Base-by-base conservation (phyloP, 2,888 invertebrate genomes). In the Camptogramma bilineatum region DNA sequence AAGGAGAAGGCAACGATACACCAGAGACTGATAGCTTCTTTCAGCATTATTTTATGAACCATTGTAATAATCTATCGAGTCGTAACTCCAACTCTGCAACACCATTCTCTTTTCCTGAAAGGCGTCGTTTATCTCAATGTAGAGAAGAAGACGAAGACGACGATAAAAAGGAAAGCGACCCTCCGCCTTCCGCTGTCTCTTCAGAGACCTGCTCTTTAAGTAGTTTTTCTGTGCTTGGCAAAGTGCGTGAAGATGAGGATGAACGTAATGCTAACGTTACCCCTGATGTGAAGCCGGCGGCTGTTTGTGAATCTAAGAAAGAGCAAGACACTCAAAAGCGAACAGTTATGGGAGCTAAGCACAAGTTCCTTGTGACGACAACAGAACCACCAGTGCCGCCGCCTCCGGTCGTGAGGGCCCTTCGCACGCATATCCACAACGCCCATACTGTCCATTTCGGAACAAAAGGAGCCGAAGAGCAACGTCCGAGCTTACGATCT, bases 61-160 rank as follows among this genome's bases (percentile, higher is more conserved):
- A 96, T 80, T 95, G 95, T 71, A 96, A 95, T 82, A 94, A 95
- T 75, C 87, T 96, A 67, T 96, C 96, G 28, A 95, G 95, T 66
- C 91, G 95, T 62, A 94, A 94, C 74, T 75, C 86, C 0, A 86
- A 79, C 68, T 75, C 89, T 4, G 83, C 79, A 66, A 81, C 88
- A 52, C 85, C 94, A 42, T 91, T 94, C 71, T 91, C 94, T 0
- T 95, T 94, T 75, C 90, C 91, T 61, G 95, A 94, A 74, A 92
- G 95, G 4, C 92, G 96, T 31, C 94, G 97, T 13, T 85, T 97
- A 69, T 97, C 97, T 2, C 97, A 97, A 85, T 97, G 97, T 82
- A 94, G 96, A 66, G 97, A 97, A 82, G 97, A 97, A 87, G 97
- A 97, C 76, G 97, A 97, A 82, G 96, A 96, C 58, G 96, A 96